phyloP scores from a whole-genome alignment of 2,113 vertebrate genomes.

The Percina caprodes region DNA sequence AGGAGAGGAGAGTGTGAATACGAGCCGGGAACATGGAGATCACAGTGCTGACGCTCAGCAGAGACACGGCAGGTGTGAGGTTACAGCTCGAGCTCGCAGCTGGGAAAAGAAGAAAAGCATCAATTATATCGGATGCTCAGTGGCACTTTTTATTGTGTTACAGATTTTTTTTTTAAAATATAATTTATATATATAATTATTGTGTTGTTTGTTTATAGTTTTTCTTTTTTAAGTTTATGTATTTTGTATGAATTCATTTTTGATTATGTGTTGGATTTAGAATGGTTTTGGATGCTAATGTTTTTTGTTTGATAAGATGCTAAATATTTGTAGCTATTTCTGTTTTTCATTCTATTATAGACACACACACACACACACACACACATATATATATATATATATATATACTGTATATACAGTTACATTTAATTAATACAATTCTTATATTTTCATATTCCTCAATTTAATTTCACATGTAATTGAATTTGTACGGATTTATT shows the following conservation, averaged over 20 bases:
- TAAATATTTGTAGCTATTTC: no score
- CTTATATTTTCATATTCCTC: neutral
- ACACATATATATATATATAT: no score
- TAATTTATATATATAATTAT: no score
- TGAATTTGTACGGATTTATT: neutral
- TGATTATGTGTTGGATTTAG: no score
- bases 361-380: no score
- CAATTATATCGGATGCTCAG: neutral
- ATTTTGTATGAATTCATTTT: no score
- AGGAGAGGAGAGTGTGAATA: slow-evolving; percentile 68
- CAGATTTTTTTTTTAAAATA: neutral
- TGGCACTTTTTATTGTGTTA: neutral
- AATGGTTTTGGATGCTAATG: no score
- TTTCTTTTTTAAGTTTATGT: neutral
- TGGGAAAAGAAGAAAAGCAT: slow-evolving; percentile 58
- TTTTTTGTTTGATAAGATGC: no score
- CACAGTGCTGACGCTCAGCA: slow-evolving; percentile 69
- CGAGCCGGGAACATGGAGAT: slow-evolving; percentile 63
- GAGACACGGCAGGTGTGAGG: slow-evolving; percentile 48
- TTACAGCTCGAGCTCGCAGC: slow-evolving; percentile 77
- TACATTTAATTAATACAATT: no score
- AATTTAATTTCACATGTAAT: neutral
- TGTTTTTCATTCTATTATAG: no score
- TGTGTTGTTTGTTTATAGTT: neutral
- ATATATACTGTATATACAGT: no score